phyloP scores from a whole-genome alignment of 2,888 invertebrate genomes.

The Ophion obscuratus region DNA sequence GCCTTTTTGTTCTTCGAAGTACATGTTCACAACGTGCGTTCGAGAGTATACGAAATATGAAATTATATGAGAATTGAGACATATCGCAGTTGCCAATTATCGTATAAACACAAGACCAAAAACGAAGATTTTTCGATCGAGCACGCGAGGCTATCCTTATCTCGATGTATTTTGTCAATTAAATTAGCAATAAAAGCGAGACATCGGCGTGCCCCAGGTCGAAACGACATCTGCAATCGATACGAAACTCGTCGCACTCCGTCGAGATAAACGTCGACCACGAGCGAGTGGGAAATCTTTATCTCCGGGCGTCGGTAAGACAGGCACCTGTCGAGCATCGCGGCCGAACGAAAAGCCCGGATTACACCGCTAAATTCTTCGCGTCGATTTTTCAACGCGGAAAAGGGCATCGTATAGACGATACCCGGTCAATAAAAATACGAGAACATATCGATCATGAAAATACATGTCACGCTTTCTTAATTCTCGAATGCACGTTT shows the following conservation, averaged over 20 bases:
- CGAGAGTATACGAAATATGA: conserved; percentile 15
- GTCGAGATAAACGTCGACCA: conserved; percentile 19
- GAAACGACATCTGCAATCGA: conserved; percentile 46
- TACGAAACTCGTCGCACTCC: conserved; percentile 28
- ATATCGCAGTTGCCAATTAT: conserved; percentile 52
- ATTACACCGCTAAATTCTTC: conserved; percentile 34
- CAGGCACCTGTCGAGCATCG: conserved; percentile 29
- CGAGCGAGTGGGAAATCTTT: conserved; percentile 17
- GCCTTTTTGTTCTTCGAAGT: conserved; percentile 7
- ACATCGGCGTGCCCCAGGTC: background rate
- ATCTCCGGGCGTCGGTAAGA: conserved; percentile 38
- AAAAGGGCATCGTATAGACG: conserved; percentile 3
- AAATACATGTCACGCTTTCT: background rate
- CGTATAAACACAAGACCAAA: background rate
- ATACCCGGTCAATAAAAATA: conserved; percentile 41
- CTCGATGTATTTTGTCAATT: conserved; percentile 62
- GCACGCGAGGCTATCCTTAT: background rate
- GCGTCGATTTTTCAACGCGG: background rate
- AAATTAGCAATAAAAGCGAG: conserved; percentile 61
- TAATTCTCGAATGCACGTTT: conserved; percentile 37
- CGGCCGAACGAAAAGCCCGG: conserved; percentile 27
- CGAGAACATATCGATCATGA: conserved; percentile 52
- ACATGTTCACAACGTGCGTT: conserved; percentile 33
- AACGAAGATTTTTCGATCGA: conserved; percentile 10
- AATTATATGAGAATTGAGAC: conserved; percentile 21